Evolutionary conservation across 1,140 invertebrate genomes (phyloP).

Genomic region (Tribolium castaneum): DNA sequence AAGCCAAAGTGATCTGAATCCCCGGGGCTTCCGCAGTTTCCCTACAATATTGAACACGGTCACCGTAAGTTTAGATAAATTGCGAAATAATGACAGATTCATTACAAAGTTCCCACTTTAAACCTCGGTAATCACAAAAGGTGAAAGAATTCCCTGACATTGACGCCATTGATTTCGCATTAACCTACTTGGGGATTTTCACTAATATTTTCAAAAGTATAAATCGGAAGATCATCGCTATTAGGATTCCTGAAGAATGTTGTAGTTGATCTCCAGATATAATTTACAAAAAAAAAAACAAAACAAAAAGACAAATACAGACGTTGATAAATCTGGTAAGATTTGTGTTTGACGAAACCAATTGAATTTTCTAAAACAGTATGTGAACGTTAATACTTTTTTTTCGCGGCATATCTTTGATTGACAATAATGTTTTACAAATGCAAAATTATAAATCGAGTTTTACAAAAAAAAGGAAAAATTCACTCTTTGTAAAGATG

Average conservation of each 20-base stretch:
- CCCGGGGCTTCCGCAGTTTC: constrained; percentile 40
- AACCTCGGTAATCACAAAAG: constrained; percentile 41
- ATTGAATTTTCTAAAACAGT: too few species aligned
- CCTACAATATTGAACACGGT: constrained; percentile 40
- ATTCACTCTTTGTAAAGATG: too few species aligned
- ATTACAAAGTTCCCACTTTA: constrained; percentile 27
- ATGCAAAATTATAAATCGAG: too few species aligned
- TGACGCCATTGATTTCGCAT: constrained; percentile 26
- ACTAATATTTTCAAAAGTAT: background rate
- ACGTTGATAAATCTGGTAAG: too few species aligned
- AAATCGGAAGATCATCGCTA: background rate
- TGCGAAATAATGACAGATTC: constrained; percentile 38
- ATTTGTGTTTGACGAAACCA: too few species aligned
- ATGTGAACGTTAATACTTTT: too few species aligned
- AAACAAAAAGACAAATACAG: too few species aligned
- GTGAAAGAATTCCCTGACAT: constrained; percentile 31
- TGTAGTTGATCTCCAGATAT: too few species aligned
- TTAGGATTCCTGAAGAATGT: constrained; percentile 16
- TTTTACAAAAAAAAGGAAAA: too few species aligned
- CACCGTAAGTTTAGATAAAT: constrained; percentile 33
- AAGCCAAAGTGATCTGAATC: constrained; percentile 46
- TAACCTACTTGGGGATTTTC: constrained; percentile 10
- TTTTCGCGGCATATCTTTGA: too few species aligned
- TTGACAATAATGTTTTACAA: too few species aligned
- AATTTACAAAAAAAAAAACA: too few species aligned